Conservation (phyloP, 2,888 invertebrate genomes). For the Eulithis prunata region DNA sequence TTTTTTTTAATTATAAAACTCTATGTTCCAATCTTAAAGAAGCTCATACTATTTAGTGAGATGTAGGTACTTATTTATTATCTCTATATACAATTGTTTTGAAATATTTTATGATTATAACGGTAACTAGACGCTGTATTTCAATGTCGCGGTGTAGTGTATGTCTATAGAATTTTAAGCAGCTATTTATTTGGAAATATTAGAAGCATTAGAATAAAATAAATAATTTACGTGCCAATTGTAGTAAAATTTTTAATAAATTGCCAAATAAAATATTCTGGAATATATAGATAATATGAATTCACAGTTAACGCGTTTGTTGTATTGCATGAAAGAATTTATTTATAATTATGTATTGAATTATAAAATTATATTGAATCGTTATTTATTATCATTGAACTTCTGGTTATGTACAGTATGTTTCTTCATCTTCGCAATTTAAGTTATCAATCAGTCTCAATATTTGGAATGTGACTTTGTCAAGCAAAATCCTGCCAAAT, state of each 20-base stretch:
- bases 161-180: conserved; percentile 40
- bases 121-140: conserved; percentile 41
- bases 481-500: conserved; percentile 82
- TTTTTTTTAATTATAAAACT: conserved; percentile 39
- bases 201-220: conserved; percentile 56
- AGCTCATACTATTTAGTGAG: conserved; percentile 66
- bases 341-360: conserved; percentile 43
- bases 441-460: conserved; percentile 34
- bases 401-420: conserved; percentile 69
- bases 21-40: conserved; percentile 54
- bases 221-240: conserved; percentile 67
- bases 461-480: conserved; percentile 75
- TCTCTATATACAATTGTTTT: conserved; percentile 48
- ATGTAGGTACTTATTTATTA: conserved; percentile 65
- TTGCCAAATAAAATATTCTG: conserved; percentile 41
- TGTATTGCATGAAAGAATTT: conserved; percentile 61
- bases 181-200: conserved; percentile 51
- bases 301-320: conserved; percentile 54
- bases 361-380: conserved; percentile 49
- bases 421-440: conserved; percentile 51
- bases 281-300: conserved; percentile 44
- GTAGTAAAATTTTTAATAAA: conserved; percentile 58
- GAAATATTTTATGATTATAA: conserved; percentile 47
- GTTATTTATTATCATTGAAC: conserved; percentile 59
- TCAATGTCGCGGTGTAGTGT: conserved; percentile 42